phyloP scores from a whole-genome alignment of 2,888 invertebrate genomes.

The Barypeithes pellucidus region DNA sequence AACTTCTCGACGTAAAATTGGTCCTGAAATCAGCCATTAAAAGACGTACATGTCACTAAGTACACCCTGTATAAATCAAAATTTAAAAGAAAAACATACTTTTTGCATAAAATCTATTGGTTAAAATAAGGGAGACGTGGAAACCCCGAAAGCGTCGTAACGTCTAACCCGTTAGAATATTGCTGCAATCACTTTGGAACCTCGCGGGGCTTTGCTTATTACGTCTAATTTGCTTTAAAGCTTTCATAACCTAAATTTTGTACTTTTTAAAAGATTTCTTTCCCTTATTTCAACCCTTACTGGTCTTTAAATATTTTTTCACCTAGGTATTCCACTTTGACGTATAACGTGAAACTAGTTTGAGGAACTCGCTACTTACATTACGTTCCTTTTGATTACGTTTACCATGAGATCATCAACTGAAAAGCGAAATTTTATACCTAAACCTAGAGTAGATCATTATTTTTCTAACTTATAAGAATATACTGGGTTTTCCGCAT shows the following conservation, averaged over 20 bases:
- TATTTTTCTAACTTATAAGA: constrained; percentile 2
- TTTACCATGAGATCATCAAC: constrained; percentile 62
- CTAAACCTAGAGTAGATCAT: constrained; percentile 20
- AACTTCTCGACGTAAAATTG: no score
- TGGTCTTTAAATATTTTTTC: constrained; percentile 3
- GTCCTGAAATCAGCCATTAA: no score
- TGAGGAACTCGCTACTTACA: constrained; percentile 57
- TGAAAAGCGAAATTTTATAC: constrained; percentile 6
- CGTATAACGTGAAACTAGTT: constrained; percentile 67
- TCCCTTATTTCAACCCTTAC: constrained; percentile 36
- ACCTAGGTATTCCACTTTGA: constrained; percentile 52
- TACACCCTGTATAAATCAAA: no score
- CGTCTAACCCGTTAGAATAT: constrained; percentile 27
- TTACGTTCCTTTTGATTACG: constrained; percentile 62
- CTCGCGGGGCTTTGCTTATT: constrained; percentile 19
- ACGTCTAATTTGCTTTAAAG: constrained; percentile 44
- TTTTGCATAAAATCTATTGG: constrained; percentile 19
- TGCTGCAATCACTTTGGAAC: constrained; percentile 27
- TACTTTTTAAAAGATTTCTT: constrained; percentile 37
- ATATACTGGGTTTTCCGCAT: constrained; percentile 35
- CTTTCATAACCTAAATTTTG: constrained; percentile 50
- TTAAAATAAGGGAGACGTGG: constrained; percentile 36
- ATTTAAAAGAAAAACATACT: not conserved
- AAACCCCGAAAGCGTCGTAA: constrained; percentile 13
- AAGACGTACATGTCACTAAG: no score